Percentiles rank a stretch among this genome's conserved stretches.
Conservation (phyloP, 2,797 vertebrate genomes). For the Rhincodon typus region DNA sequence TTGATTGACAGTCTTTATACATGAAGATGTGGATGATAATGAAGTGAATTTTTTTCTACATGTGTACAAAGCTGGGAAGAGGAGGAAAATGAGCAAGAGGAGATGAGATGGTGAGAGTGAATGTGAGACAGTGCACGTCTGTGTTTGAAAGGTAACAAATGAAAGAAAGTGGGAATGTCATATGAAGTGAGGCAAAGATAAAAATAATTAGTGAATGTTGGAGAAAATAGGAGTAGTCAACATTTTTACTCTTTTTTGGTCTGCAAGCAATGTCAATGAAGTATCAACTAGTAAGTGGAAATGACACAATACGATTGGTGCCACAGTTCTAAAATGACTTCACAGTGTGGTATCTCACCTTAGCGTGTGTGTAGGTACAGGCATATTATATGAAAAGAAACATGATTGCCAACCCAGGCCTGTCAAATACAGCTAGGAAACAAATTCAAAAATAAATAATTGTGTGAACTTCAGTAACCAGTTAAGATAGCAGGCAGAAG, state of each 20-base stretch:
- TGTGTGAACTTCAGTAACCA: neutral
- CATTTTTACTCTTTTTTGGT: neutral
- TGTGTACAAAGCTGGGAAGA: neutral
- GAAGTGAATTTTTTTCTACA: no score
- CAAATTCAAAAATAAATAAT: constrained; percentile 10
- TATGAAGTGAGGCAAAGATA: neutral
- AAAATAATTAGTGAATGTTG: neutral
- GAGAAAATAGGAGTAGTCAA: neutral
- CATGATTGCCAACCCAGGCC: neutral
- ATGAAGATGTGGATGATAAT: no score
- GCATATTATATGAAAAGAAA: neutral
- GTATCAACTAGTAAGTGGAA: neutral
- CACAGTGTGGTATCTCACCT: neutral
- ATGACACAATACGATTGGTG: neutral
- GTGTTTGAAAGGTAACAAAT: neutral
- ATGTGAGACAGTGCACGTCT: neutral
- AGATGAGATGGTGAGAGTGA: neutral
- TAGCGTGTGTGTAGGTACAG: neutral
- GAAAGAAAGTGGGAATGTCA: neutral
- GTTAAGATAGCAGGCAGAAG: constrained; percentile 12
- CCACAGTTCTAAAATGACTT: neutral
- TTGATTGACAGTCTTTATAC: no score
- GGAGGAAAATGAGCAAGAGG: neutral
- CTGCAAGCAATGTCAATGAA: neutral
- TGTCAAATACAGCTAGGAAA: constrained; percentile 17